Percentiles rank a stretch among this genome's conserved stretches.
phyloP scores from a whole-genome alignment of 1,140 invertebrate genomes.

The Sipha flava region DNA sequence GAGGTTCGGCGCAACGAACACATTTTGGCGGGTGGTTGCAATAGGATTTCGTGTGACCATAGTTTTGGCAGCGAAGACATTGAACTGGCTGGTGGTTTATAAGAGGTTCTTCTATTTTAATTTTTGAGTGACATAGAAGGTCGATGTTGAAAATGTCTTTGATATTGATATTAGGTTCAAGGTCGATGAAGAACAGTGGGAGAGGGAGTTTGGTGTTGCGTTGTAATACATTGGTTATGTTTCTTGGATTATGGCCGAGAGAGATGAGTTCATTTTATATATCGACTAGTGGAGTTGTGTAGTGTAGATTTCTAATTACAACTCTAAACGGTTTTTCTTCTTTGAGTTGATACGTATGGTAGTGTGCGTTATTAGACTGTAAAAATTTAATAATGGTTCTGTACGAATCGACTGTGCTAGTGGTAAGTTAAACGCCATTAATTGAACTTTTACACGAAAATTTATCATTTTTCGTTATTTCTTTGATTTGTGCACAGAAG shows the following conservation, averaged over 20 bases:
- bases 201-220: neutral
- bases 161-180: neutral
- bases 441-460: too few relatives aligned
- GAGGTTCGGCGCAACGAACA: neutral
- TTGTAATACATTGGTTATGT: neutral
- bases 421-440: too few relatives aligned
- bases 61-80: neutral
- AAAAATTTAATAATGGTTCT: neutral
- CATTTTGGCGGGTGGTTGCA: neutral
- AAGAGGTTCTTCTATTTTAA: neutral
- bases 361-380: too few relatives aligned
- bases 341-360: too few relatives aligned
- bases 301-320: too few relatives aligned
- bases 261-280: neutral
- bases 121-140: neutral
- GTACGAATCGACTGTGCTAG: too few relatives aligned
- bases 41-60: neutral
- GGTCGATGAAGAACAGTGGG: neutral
- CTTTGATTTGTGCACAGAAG: too few relatives aligned
- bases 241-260: neutral
- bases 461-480: too few relatives aligned
- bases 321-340: too few relatives aligned
- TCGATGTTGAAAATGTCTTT: conserved; percentile 15
- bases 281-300: too few relatives aligned
- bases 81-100: neutral